These are phyloP conservation scores for Sphyrna mokarran DNA, from an alignment of 2,113 vertebrate species.

Conservation along the genomic window DNA sequence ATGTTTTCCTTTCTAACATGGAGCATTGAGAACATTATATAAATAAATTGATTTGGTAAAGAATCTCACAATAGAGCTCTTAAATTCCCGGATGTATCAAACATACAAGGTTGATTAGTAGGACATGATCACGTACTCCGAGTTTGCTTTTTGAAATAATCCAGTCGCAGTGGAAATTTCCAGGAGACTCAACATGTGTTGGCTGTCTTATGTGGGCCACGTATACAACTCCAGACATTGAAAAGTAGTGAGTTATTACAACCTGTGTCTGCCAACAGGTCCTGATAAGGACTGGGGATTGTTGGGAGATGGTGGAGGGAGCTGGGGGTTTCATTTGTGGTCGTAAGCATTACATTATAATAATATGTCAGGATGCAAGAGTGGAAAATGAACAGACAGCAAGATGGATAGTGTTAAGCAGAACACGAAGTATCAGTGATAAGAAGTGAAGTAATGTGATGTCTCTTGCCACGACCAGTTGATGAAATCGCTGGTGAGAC, in stretches of 20 bases:
- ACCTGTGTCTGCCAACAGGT: background rate
- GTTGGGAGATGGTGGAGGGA: background rate
- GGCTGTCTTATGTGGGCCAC: background rate
- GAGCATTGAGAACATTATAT: background rate
- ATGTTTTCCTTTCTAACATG: background rate
- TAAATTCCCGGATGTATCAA: background rate
- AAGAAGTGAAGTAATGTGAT: background rate
- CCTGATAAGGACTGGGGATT: background rate
- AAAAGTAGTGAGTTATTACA: background rate
- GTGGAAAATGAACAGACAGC: background rate
- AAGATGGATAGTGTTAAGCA: background rate
- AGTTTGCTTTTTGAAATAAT: background rate
- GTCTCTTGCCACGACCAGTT: background rate
- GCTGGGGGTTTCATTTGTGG: background rate
- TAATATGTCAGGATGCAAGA: background rate
- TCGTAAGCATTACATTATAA: background rate
- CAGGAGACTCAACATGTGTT: background rate
- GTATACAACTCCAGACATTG: background rate
- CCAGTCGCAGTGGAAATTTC: background rate
- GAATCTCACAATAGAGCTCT: background rate
- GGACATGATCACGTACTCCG: background rate
- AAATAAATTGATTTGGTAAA: background rate
- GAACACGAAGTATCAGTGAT: background rate
- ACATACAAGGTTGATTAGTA: background rate
- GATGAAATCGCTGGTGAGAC: background rate